phyloP scores from a whole-genome alignment of 2,113 vertebrate species.

The Dolichotis patagonum region DNA sequence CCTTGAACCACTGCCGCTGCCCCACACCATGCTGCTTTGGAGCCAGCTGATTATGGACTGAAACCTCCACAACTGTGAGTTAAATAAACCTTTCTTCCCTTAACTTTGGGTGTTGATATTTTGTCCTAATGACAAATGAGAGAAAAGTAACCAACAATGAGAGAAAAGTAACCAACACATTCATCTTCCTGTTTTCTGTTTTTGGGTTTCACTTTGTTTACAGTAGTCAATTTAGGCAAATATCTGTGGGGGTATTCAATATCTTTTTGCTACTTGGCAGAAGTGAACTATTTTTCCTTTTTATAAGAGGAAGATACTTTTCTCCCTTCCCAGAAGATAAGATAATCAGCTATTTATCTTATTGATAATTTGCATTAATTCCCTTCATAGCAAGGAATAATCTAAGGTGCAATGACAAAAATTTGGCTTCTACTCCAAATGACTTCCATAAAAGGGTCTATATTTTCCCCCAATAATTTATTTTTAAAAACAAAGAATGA shows the following conservation, averaged over 20 bases:
- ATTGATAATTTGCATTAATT: slow-evolving; percentile 35
- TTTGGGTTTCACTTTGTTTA: background rate
- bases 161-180: no score
- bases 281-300: background rate
- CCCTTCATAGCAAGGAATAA: background rate
- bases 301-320: background rate
- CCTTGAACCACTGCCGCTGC: no score
- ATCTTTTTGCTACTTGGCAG: background rate
- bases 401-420: slow-evolving; percentile 1
- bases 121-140: no score
- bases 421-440: background rate
- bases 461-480: slow-evolving; percentile 22
- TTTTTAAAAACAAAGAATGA: slow-evolving; percentile 23
- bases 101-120: no score
- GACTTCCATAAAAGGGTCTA: background rate
- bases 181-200: background rate
- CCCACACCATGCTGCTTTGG: no score
- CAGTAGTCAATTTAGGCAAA: background rate
- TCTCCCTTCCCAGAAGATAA: background rate
- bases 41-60: no score
- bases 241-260: background rate
- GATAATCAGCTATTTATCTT: background rate
- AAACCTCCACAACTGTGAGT: no score
- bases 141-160: no score
- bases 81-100: no score